Base-by-base conservation (phyloP, 2,888 invertebrate genomes). In the Nasonia oneida region DNA sequence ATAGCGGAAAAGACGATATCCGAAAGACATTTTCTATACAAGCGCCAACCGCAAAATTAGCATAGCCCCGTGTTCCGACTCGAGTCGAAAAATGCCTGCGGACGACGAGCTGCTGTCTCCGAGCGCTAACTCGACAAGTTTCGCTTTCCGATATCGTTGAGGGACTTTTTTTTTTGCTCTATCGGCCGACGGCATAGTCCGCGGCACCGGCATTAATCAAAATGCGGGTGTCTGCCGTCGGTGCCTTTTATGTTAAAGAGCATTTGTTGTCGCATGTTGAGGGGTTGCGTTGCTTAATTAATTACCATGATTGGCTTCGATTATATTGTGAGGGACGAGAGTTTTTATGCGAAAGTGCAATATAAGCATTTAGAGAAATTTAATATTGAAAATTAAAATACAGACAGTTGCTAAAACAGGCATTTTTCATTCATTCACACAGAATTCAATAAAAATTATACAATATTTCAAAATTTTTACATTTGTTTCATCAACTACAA, bases 171-270 rank as follows among this genome's bases (percentile, higher is more conserved):
- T 23, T 83, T 71, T 77, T 71, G 77, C 29, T 53, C 70, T 18
- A 37, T 74, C 29, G 23, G 23, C 0, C 23, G 71, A 29, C 70
- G 15, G 37, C 10, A 23, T 37, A 37, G 18, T 53, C 74, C 29
- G 74, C 39, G 29, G 2, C 15, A 50, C n/a, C 18, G 23, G 53
- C 67, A 84, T 84, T 79, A 84, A 84, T 84, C 84, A 84, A 84
- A 84, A 79, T 73, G 79, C 71, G 71, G 15, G 71, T 33, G 80
- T 70, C 57, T 23, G 37, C 18, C 80, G 64, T 37, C 71, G 81
- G 81, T 47, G 29, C 50, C 81, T 81, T 81, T 81, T 29, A 81
- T 75, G 73, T 23, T 29, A 39, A 29, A 33, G 71, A n/a, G 14
- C 42, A 67, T 29, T 67, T 76, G 76, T 67, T 18, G 53, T 33